Base-by-base conservation (phyloP, 2,888 invertebrate genomes). In the Sacculina carcini region DNA sequence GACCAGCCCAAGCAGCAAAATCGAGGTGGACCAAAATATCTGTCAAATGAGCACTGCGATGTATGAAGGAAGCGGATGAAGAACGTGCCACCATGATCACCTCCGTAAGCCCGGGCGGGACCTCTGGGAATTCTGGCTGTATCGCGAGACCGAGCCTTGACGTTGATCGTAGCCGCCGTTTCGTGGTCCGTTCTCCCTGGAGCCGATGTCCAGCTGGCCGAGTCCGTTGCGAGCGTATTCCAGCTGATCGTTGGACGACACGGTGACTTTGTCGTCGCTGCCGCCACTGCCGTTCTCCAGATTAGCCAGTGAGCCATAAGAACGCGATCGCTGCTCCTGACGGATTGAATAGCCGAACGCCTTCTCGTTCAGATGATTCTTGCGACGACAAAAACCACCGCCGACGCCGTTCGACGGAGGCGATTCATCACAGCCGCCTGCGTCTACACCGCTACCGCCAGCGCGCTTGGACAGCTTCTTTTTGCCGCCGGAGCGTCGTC, bases 281-380 rank as follows among this genome's bases (percentile, higher is more conserved):
- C n/a, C n/a, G 47, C 52, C 50, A 54, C 58, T 58, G 59, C 80
- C 83, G 67, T 87, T 87, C 64, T 86, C 85, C 55, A 89, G 69
- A 63, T 86, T 87, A 55, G 87, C 85, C 64, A 89, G 70, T 54
- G 85, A 85, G 54, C 87, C 87, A 65, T 89, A 87, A 61, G 86
- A 87, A 55, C 89, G 73, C 64, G 86, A 86, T 57, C 89, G 74
- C 64, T 89, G 87, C 64, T 89, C 89, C 65, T 89, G 87, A 52
- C 89, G 71, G 62, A 89, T 89, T 59, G 87, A 87, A 68, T 89
- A 87, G 52, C 85, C 85, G 64, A 89, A 89, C 24, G 89, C 89
- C 50, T 87, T 71, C 65, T 89, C 89, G 66, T 89, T 89, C 57
- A 89, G 67, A 62, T 89, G 87, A 5, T 54, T 55, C 0, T 87